Evolutionary conservation across 2,113 vertebrate species (phyloP).

Genomic region (Ahaetulla prasina): DNA sequence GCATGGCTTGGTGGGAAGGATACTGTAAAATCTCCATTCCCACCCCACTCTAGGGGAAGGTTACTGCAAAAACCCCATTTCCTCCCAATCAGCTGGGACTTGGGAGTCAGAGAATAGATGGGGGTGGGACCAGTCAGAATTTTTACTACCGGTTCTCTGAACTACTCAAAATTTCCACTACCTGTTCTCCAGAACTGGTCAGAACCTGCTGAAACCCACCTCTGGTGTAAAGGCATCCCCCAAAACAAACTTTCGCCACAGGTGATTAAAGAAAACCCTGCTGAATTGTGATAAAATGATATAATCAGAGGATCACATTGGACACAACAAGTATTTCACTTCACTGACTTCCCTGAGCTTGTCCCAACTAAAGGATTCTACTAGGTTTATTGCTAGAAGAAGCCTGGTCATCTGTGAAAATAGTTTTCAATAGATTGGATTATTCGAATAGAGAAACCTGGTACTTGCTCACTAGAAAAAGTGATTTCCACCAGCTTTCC

Average conservation of each 20-base stretch:
- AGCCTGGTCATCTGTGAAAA: background rate
- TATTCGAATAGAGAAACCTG: background rate
- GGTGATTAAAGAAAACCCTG: background rate
- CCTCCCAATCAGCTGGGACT: too few species aligned
- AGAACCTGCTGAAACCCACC: too few species aligned
- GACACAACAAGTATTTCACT: background rate
- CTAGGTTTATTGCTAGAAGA: background rate
- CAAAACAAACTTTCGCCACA: background rate
- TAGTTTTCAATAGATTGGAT: background rate
- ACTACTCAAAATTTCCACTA: too few species aligned
- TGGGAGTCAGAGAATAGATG: too few species aligned
- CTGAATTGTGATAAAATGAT: background rate
- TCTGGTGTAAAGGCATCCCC: too few species aligned
- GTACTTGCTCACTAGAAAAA: background rate
- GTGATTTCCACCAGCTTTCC: background rate
- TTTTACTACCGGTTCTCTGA: too few species aligned
- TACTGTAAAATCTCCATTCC: too few species aligned
- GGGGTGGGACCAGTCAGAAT: too few species aligned
- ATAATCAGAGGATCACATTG: background rate
- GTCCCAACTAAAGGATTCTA: background rate
- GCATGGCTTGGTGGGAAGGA: too few species aligned
- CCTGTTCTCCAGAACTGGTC: too few species aligned
- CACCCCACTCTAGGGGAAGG: too few species aligned
- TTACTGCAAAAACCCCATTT: too few species aligned
- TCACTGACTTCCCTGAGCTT: background rate